Base-by-base conservation (phyloP, 2,888 invertebrate genomes). In the Trissonchulus latispiculum region DNA sequence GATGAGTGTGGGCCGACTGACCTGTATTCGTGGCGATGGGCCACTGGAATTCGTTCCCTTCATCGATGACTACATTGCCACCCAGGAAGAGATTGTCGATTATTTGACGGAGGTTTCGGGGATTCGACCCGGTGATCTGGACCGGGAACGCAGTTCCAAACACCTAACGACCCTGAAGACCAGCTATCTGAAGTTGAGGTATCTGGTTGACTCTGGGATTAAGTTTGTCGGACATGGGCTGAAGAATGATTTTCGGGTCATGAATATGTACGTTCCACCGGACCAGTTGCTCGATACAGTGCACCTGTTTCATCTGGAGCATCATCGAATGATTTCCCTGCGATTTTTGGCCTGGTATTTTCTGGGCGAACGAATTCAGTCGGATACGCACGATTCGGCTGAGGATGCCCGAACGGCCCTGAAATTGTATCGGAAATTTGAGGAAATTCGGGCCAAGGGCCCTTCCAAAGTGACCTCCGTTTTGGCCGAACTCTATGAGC, bases 331-430 rank as follows among this genome's bases (percentile, higher is more conserved):
- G 91, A 90, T 93, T 2, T 92, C 92, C 0, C 85, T 93, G 62
- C 87, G 91, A 77, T 93, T 93, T 83, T 86, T 93, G 73, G 91
- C 92, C 0, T 92, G 92, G 91, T 91, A 92, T 84, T 92, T 92
- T 82, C 86, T 93, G 78, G 90, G 91, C 88, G 85, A 86, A n/a
- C 35, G 90, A 83, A 93, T 93, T 78, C 93, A 93, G 84, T 90
- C 91, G 0, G 90, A 90, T 81, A 91, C 90, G 0, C 93, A 93
- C 80, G 93, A 93, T 84, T 93, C 92, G 0, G 88, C 90, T 0
- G 92, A 93, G 83, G 93, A 93, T 84, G 92, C 93, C 0, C 86
- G 90, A 74, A 90, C 92, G 28, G 92, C 93, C 0, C 85, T 93
- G 32, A 89, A 90, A 78, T 86, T 93, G 23, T 92, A 91, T 84